A percentile compares a stretch with the other conserved stretches of the same genome.
These are phyloP conservation scores for Diplodus puntazzo DNA, from an alignment of 2,797 vertebrate genomes.

Conservation along the genomic window DNA sequence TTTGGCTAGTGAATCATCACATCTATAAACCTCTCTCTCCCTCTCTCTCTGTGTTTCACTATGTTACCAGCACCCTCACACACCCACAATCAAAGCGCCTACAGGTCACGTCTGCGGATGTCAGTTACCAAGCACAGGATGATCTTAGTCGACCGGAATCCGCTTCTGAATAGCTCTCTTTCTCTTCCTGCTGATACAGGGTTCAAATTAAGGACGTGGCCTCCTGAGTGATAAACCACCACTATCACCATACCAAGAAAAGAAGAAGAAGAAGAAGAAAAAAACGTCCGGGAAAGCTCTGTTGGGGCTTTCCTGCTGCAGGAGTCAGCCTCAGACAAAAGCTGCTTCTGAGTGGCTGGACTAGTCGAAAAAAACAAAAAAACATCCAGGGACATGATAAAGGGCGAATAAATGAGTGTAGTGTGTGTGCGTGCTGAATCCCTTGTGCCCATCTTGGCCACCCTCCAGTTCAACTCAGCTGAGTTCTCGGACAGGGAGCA, in stretches of 20 bases:
- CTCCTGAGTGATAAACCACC: conserved; percentile 65
- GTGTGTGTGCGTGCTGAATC: conserved; percentile 56
- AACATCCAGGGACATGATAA: conserved; percentile 51
- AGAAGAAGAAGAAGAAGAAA: conserved; percentile 28
- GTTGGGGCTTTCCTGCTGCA: conserved; percentile 70
- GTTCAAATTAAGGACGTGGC: conserved; percentile 73
- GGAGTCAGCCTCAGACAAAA: conserved; percentile 49
- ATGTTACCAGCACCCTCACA: too few species aligned
- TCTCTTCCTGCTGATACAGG: conserved; percentile 32
- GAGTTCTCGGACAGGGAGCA: conserved; percentile 63
- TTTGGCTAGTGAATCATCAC: not conserved
- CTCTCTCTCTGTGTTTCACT: not conserved
- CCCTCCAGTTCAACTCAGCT: conserved; percentile 74
- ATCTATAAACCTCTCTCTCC: not conserved
- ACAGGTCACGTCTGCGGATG: conserved; percentile 24
- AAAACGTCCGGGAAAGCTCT: conserved; percentile 68
- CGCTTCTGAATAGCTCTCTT: conserved; percentile 57
- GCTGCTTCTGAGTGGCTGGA: conserved; percentile 42
- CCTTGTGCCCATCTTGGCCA: conserved; percentile 74
- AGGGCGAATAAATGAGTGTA: conserved; percentile 58
- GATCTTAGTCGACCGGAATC: conserved; percentile 26
- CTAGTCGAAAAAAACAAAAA: conserved; percentile 22
- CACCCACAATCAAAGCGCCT: not conserved
- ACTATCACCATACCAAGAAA: conserved; percentile 40
- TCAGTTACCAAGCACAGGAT: conserved; percentile 29